phyloP scores from a whole-genome alignment of 92 coral and sea anemone genomes.

The Heteractis magnifica region DNA sequence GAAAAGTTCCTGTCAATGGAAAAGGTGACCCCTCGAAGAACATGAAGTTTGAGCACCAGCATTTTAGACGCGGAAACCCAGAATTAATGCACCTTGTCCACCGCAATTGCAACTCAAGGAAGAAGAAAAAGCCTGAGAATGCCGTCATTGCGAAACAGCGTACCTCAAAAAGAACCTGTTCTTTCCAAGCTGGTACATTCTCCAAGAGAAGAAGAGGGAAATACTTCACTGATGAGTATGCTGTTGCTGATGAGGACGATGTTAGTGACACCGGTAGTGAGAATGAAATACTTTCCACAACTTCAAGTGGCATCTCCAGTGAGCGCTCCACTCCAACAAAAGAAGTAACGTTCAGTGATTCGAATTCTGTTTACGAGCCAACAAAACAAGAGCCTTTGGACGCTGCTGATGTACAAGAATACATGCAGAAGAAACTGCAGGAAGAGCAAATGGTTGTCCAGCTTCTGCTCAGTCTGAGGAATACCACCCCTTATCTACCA shows the following conservation, averaged over 20 bases:
- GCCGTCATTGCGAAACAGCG: constrained; percentile 28
- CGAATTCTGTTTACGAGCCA: constrained; percentile 60
- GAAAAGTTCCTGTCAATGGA: constrained; percentile 93
- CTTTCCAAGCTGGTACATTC: constrained; percentile 27
- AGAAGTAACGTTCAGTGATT: constrained; percentile 51
- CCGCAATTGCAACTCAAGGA: constrained; percentile 85
- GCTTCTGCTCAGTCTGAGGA: constrained; percentile 79
- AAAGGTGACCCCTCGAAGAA: constrained; percentile 98
- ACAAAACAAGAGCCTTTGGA: constrained; percentile 48
- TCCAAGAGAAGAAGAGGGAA: constrained; percentile 25
- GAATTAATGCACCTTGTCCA: constrained; percentile 94
- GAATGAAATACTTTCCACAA: constrained; percentile 65
- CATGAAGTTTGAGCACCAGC: constrained; percentile 94
- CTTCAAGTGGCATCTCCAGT: constrained; percentile 50
- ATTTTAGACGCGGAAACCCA: constrained; percentile 87
- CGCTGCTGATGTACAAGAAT: constrained; percentile 57
- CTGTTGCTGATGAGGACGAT: constrained; percentile 40
- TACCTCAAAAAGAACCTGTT: constrained; percentile 41
- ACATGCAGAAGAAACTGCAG: constrained; percentile 86
- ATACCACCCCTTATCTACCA: constrained; percentile 62
- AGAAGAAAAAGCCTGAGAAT: constrained; percentile 59
- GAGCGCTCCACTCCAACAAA: constrained; percentile 52
- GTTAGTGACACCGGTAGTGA: constrained; percentile 26
- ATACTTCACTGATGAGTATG: constrained; percentile 24
- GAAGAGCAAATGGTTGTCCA: constrained; percentile 95